Conservation (phyloP, 2,113 vertebrate species). For the Corythoichthys intestinalis region DNA sequence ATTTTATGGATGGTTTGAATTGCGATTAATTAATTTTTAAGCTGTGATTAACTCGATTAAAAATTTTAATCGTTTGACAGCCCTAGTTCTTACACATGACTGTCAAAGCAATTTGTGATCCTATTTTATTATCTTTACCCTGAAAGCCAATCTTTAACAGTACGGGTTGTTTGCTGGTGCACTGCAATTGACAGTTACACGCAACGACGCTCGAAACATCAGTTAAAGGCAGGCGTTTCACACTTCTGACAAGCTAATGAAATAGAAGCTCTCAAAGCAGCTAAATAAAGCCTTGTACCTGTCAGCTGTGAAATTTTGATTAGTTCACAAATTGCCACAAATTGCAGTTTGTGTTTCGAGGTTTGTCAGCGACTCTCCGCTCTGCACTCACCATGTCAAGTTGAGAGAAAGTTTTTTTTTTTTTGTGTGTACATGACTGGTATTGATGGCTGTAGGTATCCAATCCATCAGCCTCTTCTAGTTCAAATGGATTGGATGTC, state of each 20-base stretch:
- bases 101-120: not conserved
- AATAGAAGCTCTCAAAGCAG: not conserved
- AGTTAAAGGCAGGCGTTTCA: not conserved
- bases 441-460: no score
- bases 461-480: no score
- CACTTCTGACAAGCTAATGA: not conserved
- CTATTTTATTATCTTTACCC: not conserved
- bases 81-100: not conserved
- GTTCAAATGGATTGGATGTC: no score
- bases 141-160: not conserved
- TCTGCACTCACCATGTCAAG: no score
- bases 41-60: no score
- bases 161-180: not conserved
- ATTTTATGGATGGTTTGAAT: no score
- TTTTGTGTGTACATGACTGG: no score
- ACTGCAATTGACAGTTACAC: not conserved
- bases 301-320: conserved; percentile 1
- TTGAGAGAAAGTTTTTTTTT: no score
- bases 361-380: not conserved
- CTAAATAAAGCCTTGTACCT: not conserved
- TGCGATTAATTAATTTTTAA: no score
- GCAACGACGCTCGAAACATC: not conserved
- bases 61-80: no score
- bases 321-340: conserved; percentile 1
- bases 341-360: conserved; percentile 8